phyloP scores from a whole-genome alignment of 2,113 vertebrate genomes.

The crab-eating macaque (Macaca fascicularis) region DNA sequence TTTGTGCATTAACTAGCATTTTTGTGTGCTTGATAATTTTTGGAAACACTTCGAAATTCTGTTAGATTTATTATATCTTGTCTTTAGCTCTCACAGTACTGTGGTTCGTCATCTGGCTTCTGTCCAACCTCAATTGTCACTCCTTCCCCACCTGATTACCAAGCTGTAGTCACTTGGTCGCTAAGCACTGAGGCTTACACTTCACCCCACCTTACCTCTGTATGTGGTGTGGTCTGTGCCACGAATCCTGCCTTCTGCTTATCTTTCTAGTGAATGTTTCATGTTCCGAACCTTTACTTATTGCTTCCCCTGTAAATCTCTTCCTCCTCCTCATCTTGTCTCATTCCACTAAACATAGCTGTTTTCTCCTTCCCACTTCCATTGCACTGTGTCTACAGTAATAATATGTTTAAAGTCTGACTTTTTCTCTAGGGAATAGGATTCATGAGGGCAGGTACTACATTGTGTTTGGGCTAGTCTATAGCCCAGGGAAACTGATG shows the following conservation, averaged over 20 bases:
- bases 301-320: neutral
- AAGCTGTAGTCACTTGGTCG: neutral
- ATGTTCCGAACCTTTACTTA: neutral
- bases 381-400: neutral
- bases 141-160: neutral
- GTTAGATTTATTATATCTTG: slow-evolving; percentile 57
- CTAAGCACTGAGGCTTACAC: neutral
- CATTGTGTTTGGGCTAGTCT: neutral
- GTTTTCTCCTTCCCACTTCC: neutral
- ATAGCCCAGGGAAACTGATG: neutral
- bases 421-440: neutral
- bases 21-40: slow-evolving; percentile 57
- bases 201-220: neutral
- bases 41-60: slow-evolving; percentile 63
- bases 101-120: slow-evolving; percentile 8
- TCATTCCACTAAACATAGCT: neutral
- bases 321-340: neutral
- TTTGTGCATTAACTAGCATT: slow-evolving; percentile 50
- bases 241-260: neutral
- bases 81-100: slow-evolving; percentile 49
- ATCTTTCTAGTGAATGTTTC: neutral
- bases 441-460: neutral
- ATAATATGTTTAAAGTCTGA: neutral
- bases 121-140: slow-evolving; percentile 19
- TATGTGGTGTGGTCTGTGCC: neutral